These are phyloP conservation scores for Leucophenga maculata DNA, from an alignment of 2,888 invertebrate genomes.

Conservation along the genomic window DNA sequence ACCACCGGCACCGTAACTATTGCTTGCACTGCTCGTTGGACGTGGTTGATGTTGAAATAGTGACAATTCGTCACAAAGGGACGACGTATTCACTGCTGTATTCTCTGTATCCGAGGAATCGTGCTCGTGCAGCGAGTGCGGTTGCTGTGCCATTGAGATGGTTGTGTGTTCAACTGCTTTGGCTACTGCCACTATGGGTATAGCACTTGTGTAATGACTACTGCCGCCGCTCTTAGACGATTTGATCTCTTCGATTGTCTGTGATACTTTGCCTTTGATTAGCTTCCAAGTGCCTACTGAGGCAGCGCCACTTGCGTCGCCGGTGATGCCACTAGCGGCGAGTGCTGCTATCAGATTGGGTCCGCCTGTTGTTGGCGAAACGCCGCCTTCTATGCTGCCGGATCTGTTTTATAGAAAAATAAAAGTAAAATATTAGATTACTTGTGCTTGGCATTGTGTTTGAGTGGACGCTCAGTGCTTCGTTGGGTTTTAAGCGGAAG, in stretches of 20 bases:
- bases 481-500: too few relatives aligned
- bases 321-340: conserved; percentile 43
- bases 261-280: conserved; percentile 71
- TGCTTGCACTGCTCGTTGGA: neutral
- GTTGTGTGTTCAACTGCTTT: conserved; percentile 38
- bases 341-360: conserved; percentile 59
- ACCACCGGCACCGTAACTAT: conserved; percentile 38
- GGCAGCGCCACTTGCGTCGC: conserved; percentile 25
- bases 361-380: conserved; percentile 60
- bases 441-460: too few relatives aligned
- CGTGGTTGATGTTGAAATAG: conserved; percentile 49
- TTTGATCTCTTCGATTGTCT: conserved; percentile 72
- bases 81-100: conserved; percentile 56
- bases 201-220: conserved; percentile 29
- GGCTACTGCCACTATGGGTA: conserved; percentile 55
- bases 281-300: conserved; percentile 71
- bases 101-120: conserved; percentile 68
- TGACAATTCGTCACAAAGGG: conserved; percentile 64
- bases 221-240: conserved; percentile 60
- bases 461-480: too few relatives aligned
- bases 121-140: conserved; percentile 52
- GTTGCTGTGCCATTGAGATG: neutral
- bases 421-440: neutral
- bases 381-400: conserved; percentile 68
- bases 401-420: conserved; percentile 53